Conservation (phyloP, 2,797 vertebrate genomes). For the Chiloscyllium punctatum region DNA sequence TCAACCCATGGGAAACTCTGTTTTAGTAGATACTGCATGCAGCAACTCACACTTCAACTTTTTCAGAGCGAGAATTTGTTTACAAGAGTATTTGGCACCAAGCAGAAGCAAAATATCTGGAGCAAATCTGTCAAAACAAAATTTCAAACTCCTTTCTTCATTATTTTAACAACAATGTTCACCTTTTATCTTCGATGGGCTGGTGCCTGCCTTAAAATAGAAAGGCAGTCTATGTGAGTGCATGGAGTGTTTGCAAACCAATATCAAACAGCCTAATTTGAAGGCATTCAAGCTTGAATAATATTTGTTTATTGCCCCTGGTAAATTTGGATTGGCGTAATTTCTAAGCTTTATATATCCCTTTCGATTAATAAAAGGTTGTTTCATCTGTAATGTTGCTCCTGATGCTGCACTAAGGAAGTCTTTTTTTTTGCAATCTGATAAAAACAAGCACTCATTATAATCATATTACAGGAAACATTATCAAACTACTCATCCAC, state of each 20-base stretch:
- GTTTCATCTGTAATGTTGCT: not conserved
- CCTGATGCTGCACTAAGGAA: not conserved
- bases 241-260: not conserved
- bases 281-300: not conserved
- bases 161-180: not conserved
- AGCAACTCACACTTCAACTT: not conserved
- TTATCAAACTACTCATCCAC: constrained; percentile 5
- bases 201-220: not conserved
- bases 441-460: constrained; percentile 23
- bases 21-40: not conserved
- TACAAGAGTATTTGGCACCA: not conserved
- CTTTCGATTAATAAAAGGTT: not conserved
- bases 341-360: not conserved
- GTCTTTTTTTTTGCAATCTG: not conserved
- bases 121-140: not conserved
- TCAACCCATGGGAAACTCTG: not conserved
- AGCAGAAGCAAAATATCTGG: not conserved
- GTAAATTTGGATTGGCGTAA: not conserved
- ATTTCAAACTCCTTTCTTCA: not conserved
- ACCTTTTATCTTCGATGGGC: not conserved
- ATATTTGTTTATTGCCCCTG: constrained; percentile 10
- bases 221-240: not conserved
- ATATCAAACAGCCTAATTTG: constrained; percentile 5
- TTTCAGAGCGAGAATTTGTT: not conserved
- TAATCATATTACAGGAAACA: constrained; percentile 31